These are phyloP conservation scores for Haliclona indistincta DNA, from an alignment of 37 sponge, comb jelly and placozoan species.

Conservation along the genomic window DNA sequence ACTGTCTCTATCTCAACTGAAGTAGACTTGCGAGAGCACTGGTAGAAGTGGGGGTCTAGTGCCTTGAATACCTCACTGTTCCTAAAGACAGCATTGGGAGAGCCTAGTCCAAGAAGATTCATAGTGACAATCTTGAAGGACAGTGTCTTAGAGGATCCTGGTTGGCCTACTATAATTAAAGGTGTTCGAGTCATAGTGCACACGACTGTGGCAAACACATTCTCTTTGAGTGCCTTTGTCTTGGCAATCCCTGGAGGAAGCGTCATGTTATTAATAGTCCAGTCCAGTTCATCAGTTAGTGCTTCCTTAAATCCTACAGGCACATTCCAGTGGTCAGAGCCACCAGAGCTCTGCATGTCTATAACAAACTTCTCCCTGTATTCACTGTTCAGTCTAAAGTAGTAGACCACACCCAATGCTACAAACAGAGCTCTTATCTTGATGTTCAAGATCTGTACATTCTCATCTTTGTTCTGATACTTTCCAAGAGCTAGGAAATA, in stretches of 20 bases:
- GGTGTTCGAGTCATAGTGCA: conserved; percentile 55
- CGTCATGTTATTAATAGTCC: conserved; percentile 10
- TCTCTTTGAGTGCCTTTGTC: conserved; percentile 76
- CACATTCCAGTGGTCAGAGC: no score
- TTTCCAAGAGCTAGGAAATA: conserved; percentile 1
- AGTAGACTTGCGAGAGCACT: conserved; percentile 72
- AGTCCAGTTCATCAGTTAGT: conserved; percentile 29
- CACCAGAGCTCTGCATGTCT: no score
- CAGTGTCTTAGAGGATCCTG: conserved; percentile 78
- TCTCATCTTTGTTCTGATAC: not conserved
- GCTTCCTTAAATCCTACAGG: conserved; percentile 13
- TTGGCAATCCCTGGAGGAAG: conserved; percentile 66
- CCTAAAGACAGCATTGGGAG: conserved; percentile 12
- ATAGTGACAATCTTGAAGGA: conserved; percentile 56
- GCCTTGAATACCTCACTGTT: conserved; percentile 33
- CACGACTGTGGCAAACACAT: conserved; percentile 62
- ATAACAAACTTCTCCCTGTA: conserved; percentile 26
- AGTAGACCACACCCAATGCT: conserved; percentile 66
- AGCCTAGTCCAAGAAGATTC: conserved; percentile 35
- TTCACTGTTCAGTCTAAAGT: conserved; percentile 43
- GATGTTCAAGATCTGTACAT: not conserved
- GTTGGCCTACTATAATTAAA: conserved; percentile 77
- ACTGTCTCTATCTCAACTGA: conserved; percentile 72
- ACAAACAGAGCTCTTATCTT: conserved; percentile 30
- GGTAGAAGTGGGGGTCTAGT: conserved; percentile 74